These are phyloP conservation scores for Bombus vancouverensis DNA, from an alignment of 1,140 invertebrate species.

Conservation along the genomic window DNA sequence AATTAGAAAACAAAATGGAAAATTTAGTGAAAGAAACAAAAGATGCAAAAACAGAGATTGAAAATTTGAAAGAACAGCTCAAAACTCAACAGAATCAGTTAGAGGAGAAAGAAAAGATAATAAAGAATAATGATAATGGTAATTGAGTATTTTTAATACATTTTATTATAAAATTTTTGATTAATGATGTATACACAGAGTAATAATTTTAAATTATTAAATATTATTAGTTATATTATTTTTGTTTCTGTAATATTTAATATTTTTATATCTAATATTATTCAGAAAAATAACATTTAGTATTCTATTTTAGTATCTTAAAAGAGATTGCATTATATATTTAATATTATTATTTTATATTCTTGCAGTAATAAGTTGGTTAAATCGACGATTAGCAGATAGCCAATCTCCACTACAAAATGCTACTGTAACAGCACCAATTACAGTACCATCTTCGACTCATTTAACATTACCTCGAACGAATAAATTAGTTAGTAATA, in stretches of 20 bases:
- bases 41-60: conserved; percentile 79
- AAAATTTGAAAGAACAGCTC: conserved; percentile 81
- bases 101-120: conserved; percentile 84
- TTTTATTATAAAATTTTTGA: background rate
- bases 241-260: background rate
- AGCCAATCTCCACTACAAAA: conserved; percentile 75
- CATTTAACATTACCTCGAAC: conserved; percentile 78
- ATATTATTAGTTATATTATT: conserved; percentile 38
- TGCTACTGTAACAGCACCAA: conserved; percentile 60
- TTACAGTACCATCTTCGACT: conserved; percentile 72
- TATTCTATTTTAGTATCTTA: no score
- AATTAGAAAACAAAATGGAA: conserved; percentile 81
- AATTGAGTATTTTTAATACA: conserved; percentile 41
- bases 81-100: conserved; percentile 82
- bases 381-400: conserved; percentile 79
- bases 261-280: conserved; percentile 11
- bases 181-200: background rate
- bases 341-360: conserved; percentile 32
- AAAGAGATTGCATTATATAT: background rate
- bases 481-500: conserved; percentile 75
- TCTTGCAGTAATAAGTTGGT: conserved; percentile 79
- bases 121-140: conserved; percentile 87
- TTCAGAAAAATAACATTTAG: no score
- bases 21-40: conserved; percentile 70
- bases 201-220: background rate